Conservation (phyloP, 2,797 vertebrate species). For the Erethizon dorsatum region DNA sequence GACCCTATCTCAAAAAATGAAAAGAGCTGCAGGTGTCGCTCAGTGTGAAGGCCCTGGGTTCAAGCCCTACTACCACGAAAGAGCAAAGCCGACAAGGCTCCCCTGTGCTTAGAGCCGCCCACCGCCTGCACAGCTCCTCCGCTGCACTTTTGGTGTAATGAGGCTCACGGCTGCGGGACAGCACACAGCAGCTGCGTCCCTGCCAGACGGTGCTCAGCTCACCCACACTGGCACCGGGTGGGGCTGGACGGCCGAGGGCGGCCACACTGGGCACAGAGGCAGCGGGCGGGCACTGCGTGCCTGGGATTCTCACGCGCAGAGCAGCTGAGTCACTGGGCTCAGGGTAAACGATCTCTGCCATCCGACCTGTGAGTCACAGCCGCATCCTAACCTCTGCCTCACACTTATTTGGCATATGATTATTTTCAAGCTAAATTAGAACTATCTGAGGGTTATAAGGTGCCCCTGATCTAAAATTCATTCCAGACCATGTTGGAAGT, state of each 20-base stretch:
- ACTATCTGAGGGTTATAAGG: background rate
- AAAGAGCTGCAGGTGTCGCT: background rate
- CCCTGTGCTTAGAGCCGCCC: background rate
- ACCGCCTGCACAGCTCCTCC: background rate
- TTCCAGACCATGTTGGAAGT: conserved; percentile 17
- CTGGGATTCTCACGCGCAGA: conserved; percentile 64
- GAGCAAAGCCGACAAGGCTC: background rate
- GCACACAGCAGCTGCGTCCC: accelerated
- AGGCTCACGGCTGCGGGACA: background rate
- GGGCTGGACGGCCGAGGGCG: background rate
- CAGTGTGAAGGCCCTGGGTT: background rate
- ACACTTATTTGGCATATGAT: background rate
- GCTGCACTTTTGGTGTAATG: conserved; percentile 14
- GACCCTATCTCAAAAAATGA: background rate
- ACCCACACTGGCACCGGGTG: background rate
- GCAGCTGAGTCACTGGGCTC: conserved; percentile 61
- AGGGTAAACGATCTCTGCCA: conserved; percentile 41
- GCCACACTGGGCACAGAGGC: background rate
- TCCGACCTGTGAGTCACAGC: background rate
- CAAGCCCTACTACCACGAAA: background rate
- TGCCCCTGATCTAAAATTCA: conserved; percentile 50
- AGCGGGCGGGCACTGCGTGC: background rate
- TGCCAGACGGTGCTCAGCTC: background rate
- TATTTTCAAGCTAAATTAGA: conserved; percentile 41
- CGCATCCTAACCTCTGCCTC: conserved; percentile 5